Evolutionary conservation across 2,113 vertebrate species (phyloP).

Genomic region (Aplodontia rufa): DNA sequence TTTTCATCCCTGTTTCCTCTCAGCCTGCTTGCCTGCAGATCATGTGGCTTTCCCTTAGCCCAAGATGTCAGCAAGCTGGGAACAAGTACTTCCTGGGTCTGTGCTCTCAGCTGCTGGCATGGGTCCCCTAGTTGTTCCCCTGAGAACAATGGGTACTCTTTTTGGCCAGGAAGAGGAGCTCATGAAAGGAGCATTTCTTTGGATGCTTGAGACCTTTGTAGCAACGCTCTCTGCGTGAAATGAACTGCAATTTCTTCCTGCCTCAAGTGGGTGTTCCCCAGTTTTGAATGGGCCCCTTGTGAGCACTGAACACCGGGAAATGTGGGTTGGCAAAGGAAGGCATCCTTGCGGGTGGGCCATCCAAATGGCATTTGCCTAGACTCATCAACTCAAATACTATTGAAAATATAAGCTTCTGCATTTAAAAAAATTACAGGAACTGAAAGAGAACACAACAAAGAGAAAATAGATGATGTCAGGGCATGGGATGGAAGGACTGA

Average conservation of each 20-base stretch:
- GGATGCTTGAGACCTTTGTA: slow-evolving; percentile 83
- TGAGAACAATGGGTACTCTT: slow-evolving; percentile 83
- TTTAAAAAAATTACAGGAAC: not conserved
- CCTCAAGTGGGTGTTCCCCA: slow-evolving; percentile 80
- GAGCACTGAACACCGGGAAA: slow-evolving; percentile 79
- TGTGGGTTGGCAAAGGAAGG: slow-evolving; percentile 72
- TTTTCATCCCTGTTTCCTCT: slow-evolving; percentile 65
- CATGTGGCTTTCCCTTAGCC: slow-evolving; percentile 61
- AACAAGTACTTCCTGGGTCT: slow-evolving; percentile 76
- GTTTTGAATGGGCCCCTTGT: slow-evolving; percentile 84
- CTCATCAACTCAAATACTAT: slow-evolving; percentile 43
- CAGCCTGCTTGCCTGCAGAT: slow-evolving; percentile 62
- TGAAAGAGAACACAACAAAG: not conserved
- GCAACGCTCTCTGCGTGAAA: slow-evolving; percentile 79
- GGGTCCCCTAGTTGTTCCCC: slow-evolving; percentile 72
- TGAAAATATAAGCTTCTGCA: slow-evolving; percentile 18
- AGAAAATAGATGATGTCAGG: not conserved
- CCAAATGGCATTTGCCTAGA: slow-evolving; percentile 75
- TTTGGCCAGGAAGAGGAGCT: slow-evolving; percentile 77
- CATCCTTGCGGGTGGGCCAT: slow-evolving; percentile 74
- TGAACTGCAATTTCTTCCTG: slow-evolving; percentile 84
- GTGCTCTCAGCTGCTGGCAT: slow-evolving; percentile 70
- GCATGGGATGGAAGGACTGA: not conserved
- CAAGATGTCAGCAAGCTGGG: slow-evolving; percentile 65
- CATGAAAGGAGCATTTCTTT: slow-evolving; percentile 84